Evolutionary conservation across 2,888 invertebrate genomes (phyloP).

Genomic region (Atrina japonica): DNA sequence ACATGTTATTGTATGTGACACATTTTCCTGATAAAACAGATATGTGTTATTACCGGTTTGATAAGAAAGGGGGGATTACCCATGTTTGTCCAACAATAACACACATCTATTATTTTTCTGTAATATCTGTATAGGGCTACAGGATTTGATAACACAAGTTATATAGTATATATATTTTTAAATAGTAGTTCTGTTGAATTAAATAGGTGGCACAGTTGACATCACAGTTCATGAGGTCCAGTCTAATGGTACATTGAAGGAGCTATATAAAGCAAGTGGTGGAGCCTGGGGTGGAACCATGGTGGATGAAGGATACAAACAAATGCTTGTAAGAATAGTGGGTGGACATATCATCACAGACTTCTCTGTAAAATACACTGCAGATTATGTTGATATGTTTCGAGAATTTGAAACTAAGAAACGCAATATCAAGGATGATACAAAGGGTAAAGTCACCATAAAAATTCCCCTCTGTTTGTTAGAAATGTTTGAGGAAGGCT

Average conservation of each 20-base stretch:
- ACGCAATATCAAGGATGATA: conserved; percentile 18
- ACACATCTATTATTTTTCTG: too few relatives aligned
- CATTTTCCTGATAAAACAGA: too few relatives aligned
- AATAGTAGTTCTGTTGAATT: too few relatives aligned
- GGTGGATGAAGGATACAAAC: conserved; percentile 30
- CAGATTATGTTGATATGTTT: conserved; percentile 34
- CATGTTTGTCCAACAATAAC: too few relatives aligned
- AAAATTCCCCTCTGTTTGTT: conserved; percentile 34
- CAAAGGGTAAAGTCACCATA: conserved; percentile 20
- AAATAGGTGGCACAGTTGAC: conserved; percentile 32
- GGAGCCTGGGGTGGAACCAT: conserved; percentile 33
- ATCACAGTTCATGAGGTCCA: conserved; percentile 35
- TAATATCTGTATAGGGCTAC: too few relatives aligned
- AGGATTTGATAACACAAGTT: too few relatives aligned
- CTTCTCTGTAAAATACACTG: conserved; percentile 2
- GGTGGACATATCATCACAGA: conserved; percentile 8
- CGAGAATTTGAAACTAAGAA: conserved; percentile 38
- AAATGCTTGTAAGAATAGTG: conserved; percentile 32
- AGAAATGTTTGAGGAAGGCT: conserved; percentile 35
- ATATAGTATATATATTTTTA: too few relatives aligned
- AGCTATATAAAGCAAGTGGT: conserved; percentile 33
- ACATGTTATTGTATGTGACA: too few relatives aligned
- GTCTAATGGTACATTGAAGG: conserved; percentile 10
- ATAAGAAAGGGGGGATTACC: too few relatives aligned
- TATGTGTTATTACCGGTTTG: too few relatives aligned